Conservation (phyloP, 1,140 invertebrate species). For the Drosophila subpulchrella region DNA sequence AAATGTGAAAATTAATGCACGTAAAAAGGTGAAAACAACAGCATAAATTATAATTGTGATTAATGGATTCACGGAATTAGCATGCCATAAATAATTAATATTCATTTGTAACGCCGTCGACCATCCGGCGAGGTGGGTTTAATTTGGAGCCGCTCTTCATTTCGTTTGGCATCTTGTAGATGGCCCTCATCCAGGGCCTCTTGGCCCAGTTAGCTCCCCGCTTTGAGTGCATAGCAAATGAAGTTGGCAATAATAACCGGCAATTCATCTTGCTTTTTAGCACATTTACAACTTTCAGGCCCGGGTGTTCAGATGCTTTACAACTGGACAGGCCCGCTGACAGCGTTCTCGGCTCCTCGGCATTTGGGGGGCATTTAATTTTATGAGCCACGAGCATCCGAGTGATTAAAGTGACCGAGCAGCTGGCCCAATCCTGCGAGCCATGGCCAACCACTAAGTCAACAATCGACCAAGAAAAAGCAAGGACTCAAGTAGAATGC, state of each 20-base stretch:
- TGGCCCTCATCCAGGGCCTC: conserved; percentile 40
- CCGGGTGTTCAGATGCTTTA: conserved; percentile 22
- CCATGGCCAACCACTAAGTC: conserved; percentile 33
- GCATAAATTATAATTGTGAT: conserved; percentile 64
- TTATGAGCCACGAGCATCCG: conserved; percentile 40
- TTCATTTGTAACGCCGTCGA: conserved; percentile 39
- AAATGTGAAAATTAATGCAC: conserved; percentile 33
- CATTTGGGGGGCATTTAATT: conserved; percentile 42
- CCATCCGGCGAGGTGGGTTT: conserved; percentile 29
- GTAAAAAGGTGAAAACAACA: conserved; percentile 27
- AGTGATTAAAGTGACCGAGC: conserved; percentile 35
- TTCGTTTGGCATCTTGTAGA: conserved; percentile 37
- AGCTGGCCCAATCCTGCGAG: conserved; percentile 4
- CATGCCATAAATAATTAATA: conserved; percentile 53
- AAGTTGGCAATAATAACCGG: conserved; percentile 65
- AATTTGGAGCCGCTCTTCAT: conserved; percentile 13
- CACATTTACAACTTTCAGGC: conserved; percentile 62
- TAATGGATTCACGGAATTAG: conserved; percentile 60
- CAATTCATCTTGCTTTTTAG: conserved; percentile 71
- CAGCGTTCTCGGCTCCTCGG: neutral
- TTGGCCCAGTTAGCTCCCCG: conserved; percentile 19
- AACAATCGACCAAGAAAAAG: conserved; percentile 30
- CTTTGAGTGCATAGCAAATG: conserved; percentile 45
- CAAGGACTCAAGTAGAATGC: conserved; percentile 29
- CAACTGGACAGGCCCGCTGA: neutral